phyloP scores from a whole-genome alignment of 2,797 vertebrate species.

The Cygnus olor region DNA sequence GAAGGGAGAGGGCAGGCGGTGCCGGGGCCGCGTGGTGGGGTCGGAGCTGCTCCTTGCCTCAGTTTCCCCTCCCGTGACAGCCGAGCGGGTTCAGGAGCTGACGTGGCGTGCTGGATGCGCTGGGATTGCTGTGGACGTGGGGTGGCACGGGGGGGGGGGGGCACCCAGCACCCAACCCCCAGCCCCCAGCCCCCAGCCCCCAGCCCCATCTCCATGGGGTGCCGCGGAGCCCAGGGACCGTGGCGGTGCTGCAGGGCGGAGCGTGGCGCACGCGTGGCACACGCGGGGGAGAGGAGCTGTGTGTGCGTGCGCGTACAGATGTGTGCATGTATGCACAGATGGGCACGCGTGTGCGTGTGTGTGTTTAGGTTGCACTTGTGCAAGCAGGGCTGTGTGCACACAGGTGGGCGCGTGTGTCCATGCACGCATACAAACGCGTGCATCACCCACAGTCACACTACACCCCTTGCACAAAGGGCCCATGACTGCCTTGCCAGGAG shows the following conservation, averaged over 20 bases:
- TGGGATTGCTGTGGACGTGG: no score
- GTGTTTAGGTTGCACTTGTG: background rate
- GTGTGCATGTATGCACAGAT: background rate
- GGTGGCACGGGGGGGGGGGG: no score
- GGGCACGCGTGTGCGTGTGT: background rate
- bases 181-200: background rate
- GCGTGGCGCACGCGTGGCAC: no score
- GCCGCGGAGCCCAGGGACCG: no score
- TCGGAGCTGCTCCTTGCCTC: background rate
- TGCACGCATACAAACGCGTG: background rate
- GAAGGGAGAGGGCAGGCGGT: rapidly evolving
- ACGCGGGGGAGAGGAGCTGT: no score
- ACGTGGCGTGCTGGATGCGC: no score
- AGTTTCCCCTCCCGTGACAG: background rate
- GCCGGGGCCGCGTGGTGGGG: rapidly evolving
- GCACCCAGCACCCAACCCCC: no score
- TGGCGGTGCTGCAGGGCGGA: no score
- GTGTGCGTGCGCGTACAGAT: background rate
- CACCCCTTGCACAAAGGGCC: no score
- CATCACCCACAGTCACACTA: background rate
- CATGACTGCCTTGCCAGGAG: background rate
- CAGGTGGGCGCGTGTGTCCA: background rate
- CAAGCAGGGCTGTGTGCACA: no score
- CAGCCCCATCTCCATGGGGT: rapidly evolving
- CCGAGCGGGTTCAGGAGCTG: no score